Evolutionary conservation across 2,888 invertebrate species (phyloP), one percentile per base, ranked within the genome.

Genomic region (Ophioninae sp.): DNA sequence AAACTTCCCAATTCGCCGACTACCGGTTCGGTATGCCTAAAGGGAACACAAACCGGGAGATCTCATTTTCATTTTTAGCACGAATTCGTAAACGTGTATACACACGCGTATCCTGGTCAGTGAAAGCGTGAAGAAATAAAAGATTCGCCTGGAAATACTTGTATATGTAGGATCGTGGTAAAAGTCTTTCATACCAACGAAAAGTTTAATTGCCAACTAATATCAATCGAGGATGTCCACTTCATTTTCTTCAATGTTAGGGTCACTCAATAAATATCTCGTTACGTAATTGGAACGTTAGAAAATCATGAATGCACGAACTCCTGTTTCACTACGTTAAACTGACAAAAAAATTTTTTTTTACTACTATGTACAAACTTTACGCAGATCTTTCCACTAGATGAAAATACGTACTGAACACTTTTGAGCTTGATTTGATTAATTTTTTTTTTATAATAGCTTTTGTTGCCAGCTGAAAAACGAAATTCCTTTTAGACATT

Each of bases 41-140:
- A 64, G 17, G 41, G 41, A 41, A 37, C 10, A 44, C 10, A 41
- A 56, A 59, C 67, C 58, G 59, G 30, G 67, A 44, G 67, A 67
- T 79, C 67, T 79, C 67, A 73, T 79, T 79, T 61, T 61, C 73
- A 73, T 79, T 79, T 79, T 79, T 68, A 44, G 39, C 79, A 79
- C 67, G 67, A 73, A 73, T 59, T 61, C 37, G 75, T 75, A 22
- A n/a, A 58, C 59, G 59, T 30, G 37, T 64, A 64, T 51, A 37
- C 58, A 59, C 17, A 72, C 23, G 41, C n/a, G 65, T 59, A 59
- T 67, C 39, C 39, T 68, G 56, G 51, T 72, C 63, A 76, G 84
- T 84, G 84, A 84, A 84, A 84, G 84, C 81, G 44, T 51, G 58
- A 74, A 76, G 72, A 81, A 81, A 84, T 81, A 79, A 72, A 74